Evolutionary conservation across 2,888 invertebrate species (phyloP), one percentile per base, ranked within the genome.

Genomic region (Syrista parreyssii): DNA sequence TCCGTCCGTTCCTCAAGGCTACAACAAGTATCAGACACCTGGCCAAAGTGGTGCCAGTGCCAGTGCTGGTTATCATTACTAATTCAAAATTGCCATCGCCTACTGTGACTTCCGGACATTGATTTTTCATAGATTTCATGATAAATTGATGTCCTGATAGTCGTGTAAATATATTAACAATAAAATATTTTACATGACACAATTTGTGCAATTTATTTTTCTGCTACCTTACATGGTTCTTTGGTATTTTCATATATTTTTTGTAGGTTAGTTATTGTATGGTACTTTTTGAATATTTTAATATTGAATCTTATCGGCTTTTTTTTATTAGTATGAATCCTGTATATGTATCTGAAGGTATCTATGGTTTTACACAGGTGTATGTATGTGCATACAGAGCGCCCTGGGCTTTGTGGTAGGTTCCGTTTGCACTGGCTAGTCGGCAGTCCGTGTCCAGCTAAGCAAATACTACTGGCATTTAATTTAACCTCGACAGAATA

Each of bases 1-100:
- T 31, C 55, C 55, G 1, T 75, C 75, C 34, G 78, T 72, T 36
- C 35, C 71, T 33, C 78, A 78, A n/a, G 75, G 75, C 34, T 77
- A 77, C 77, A 78, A 78, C 78, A 78, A 73, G 12, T 78, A 78
- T 75, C 78, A 78, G 36, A 33, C 69, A 1, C 35, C 71, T 23
- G 33, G 72, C 3, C 36, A 74, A 12, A 4, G 68, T 30, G 40
- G 68, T 68, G n/a, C 31, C 30, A 68, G 76, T 35, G 40, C 72
- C 30, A 74, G 40, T 15, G 69, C 31, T 12, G 76, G 77, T 74
- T 77, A 77, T 69, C 68, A 35, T 12, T 77, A 77, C 33, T 77
- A 40, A 74, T 40, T 72, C 31, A 15, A 15, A 31, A 35, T 34
- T n/a, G 68, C 68, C n/a, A 75, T 31, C 3, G 76, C 23, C 68